These are phyloP conservation scores for Sepioteuthis lessoniana DNA, from an alignment of 2,888 invertebrate species.

Conservation along the genomic window DNA sequence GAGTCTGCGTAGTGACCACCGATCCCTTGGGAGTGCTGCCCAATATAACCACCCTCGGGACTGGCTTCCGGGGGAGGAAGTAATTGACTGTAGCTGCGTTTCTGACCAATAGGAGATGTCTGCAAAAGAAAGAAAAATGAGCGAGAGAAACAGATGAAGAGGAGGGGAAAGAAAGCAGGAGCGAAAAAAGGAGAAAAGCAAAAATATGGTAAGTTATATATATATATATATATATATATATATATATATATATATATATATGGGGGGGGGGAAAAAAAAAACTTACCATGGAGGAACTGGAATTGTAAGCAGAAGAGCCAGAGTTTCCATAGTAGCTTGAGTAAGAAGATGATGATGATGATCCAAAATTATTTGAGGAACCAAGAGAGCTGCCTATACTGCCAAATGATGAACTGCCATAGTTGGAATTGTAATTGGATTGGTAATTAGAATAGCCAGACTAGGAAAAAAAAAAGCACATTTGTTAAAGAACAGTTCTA, in stretches of 20 bases:
- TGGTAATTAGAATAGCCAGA: neutral
- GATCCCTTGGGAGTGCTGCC: conserved; percentile 78
- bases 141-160: neutral
- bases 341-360: conserved; percentile 25
- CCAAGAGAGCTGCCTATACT: conserved; percentile 37
- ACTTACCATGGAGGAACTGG: conserved; percentile 25
- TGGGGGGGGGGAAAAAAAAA: neutral
- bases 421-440: conserved; percentile 35
- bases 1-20: conserved; percentile 78
- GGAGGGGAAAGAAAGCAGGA: too few relatives aligned
- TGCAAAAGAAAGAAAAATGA: conserved; percentile 51
- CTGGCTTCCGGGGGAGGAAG: conserved; percentile 77
- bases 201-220: neutral
- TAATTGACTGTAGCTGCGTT: conserved; percentile 76
- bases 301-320: neutral
- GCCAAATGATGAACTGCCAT: conserved; percentile 39
- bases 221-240: neutral
- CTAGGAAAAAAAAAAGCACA: neutral
- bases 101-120: conserved; percentile 72
- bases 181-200: too few relatives aligned
- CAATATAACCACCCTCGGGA: conserved; percentile 77
- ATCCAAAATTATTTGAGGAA: conserved; percentile 23
- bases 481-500: neutral
- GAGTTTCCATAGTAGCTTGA: conserved; percentile 38
- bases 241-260: neutral